Evolutionary conservation across 2,797 vertebrate species (phyloP).

Genomic region (Spinus olivaceus): DNA sequence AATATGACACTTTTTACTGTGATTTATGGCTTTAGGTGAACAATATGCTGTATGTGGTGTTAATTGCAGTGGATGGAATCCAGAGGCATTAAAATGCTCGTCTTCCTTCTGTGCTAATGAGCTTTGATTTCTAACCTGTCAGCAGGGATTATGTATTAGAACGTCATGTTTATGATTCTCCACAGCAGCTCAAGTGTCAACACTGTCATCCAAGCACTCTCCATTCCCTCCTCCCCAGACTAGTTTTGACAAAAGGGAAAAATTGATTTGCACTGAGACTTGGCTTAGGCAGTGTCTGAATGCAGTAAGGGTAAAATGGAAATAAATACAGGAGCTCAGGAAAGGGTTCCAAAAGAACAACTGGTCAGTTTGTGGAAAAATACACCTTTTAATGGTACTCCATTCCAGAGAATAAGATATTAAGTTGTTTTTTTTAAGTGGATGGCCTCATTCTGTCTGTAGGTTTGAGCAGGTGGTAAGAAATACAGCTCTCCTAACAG

Average conservation of each 20-base stretch:
- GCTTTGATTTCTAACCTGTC: conserved; percentile 59
- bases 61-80: conserved; percentile 61
- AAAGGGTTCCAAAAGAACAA: neutral
- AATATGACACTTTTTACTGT: conserved; percentile 9
- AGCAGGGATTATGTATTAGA: conserved; percentile 51
- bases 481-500: neutral
- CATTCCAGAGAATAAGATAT: neutral
- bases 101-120: conserved; percentile 38
- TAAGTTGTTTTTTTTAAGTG: neutral
- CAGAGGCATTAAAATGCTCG: conserved; percentile 48
- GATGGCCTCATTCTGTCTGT: neutral
- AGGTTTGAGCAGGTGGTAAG: neutral
- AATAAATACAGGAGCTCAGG: neutral
- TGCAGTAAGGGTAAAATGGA: neutral
- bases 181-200: neutral
- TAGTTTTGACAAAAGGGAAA: neutral
- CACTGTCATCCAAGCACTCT: neutral
- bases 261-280: neutral
- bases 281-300: neutral
- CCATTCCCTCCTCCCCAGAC: neutral
- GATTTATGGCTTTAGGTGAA: conserved; percentile 62
- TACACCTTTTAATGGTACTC: neutral
- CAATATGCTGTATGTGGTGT: conserved; percentile 26
- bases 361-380: neutral
- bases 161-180: conserved; percentile 8